Base-by-base conservation (phyloP, 2,888 invertebrate species). In the Therioaphis trifolii region DNA sequence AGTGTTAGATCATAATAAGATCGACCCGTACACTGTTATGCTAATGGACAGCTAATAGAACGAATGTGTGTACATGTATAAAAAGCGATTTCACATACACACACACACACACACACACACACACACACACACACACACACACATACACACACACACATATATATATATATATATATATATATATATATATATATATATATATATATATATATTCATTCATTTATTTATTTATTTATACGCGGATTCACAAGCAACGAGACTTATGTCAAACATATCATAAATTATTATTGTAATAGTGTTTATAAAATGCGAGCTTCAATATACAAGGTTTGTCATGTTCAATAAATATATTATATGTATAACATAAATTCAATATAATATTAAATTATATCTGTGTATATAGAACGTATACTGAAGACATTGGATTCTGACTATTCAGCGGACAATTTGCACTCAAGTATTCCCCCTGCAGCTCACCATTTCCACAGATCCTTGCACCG, bases 1-100 rank as follows among this genome's bases (percentile, higher is more conserved):
- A 15, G 29, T 35, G 72, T 78, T 68, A 78, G 68, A 78, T 78
- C 78, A 68, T 68, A 78, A 78, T 68, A 52, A 52, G 52, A 55
- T 68, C 46, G 7, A 52, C 12, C 66, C 52, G 66, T 46, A 77
- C 46, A 29, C 24, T n/a, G n/a, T 46, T 71, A 77, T 69, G 78
- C 55, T 69, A 79, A 69, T 79, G 68, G 24, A 55, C 68, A 18
- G n/a, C 78, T 69, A 69, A 79, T 55, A 69, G 66, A 52, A 40
- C 40, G 52, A 24, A 68, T 24, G 4, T 18, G 9, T 15, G 4
- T 35, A 74, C 15, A n/a, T 27, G 27, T 55, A 55, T 55, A 63
- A n/a, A n/a, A n/a, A n/a, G n/a, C n/a, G n/a, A n/a, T n/a, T n/a
- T n/a, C n/a, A n/a, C n/a, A n/a, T n/a, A n/a, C n/a, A n/a, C n/a